phyloP scores from a whole-genome alignment of 53 echinoderm and acorn worm species.

The Zoroaster sp. region DNA sequence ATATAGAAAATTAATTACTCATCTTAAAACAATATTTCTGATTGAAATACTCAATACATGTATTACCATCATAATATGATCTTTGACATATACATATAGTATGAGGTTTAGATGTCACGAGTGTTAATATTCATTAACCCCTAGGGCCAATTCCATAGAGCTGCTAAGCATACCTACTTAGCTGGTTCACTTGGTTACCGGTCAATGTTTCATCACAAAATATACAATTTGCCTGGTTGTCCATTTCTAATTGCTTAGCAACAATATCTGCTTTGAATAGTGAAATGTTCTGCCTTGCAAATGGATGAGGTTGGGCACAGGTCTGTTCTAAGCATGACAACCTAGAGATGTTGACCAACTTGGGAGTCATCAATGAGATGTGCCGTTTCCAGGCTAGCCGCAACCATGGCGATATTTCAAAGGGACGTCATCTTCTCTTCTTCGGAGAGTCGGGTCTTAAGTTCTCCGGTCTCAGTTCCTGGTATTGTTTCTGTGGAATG shows the following conservation, averaged over 20 bases:
- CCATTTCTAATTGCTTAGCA: too few species aligned
- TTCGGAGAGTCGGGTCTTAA: constrained; percentile 82
- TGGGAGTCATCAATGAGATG: too few species aligned
- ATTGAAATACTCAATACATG: too few species aligned
- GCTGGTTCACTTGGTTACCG: not conserved
- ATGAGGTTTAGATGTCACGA: not conserved
- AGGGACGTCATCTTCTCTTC: constrained; percentile 70
- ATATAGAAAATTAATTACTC: too few species aligned
- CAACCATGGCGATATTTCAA: not conserved
- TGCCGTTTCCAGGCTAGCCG: not conserved
- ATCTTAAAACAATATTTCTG: too few species aligned
- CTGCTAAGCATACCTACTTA: not conserved
- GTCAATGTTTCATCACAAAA: not conserved
- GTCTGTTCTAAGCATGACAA: too few species aligned
- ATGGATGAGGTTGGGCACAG: too few species aligned
- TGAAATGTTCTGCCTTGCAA: too few species aligned
- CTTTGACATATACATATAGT: too few species aligned
- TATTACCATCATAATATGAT: too few species aligned
- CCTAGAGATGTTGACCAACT: too few species aligned
- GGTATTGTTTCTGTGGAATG: constrained; percentile 61
- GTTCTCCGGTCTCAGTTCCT: constrained; percentile 85
- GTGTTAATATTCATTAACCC: not conserved
- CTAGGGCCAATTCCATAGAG: not conserved
- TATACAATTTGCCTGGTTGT: not conserved
- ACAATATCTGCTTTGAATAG: too few species aligned